Conservation (phyloP, 2,113 vertebrate genomes). For the Mastomys coucha region DNA sequence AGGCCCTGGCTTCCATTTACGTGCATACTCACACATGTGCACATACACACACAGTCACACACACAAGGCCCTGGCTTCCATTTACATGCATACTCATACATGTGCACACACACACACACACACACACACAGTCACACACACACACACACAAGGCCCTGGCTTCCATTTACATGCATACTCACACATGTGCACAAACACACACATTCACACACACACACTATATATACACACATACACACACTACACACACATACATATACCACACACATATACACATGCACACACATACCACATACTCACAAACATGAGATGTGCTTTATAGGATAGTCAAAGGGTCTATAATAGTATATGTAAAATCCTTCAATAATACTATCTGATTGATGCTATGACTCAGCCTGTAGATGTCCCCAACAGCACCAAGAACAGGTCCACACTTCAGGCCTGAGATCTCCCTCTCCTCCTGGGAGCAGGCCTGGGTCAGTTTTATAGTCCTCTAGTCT, state of each 20-base stretch:
- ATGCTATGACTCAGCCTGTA: not conserved
- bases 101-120: not conserved
- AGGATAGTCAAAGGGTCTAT: not conserved
- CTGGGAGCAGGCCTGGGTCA: not conserved
- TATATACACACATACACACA: no score
- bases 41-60: no score
- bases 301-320: not conserved
- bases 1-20: no score
- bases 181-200: not conserved
- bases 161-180: no score
- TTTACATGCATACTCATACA: no score
- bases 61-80: not conserved
- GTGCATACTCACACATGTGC: not conserved
- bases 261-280: not conserved
- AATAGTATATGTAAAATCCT: not conserved
- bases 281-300: not conserved
- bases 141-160: not conserved
- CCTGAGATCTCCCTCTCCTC: not conserved
- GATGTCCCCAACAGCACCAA: not conserved
- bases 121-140: not conserved
- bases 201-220: no score
- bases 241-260: no score
- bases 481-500: not conserved
- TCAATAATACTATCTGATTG: not conserved
- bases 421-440: not conserved